Evolutionary conservation across 1,140 invertebrate species (phyloP).

Genomic region (Chironomus striatipennis): DNA sequence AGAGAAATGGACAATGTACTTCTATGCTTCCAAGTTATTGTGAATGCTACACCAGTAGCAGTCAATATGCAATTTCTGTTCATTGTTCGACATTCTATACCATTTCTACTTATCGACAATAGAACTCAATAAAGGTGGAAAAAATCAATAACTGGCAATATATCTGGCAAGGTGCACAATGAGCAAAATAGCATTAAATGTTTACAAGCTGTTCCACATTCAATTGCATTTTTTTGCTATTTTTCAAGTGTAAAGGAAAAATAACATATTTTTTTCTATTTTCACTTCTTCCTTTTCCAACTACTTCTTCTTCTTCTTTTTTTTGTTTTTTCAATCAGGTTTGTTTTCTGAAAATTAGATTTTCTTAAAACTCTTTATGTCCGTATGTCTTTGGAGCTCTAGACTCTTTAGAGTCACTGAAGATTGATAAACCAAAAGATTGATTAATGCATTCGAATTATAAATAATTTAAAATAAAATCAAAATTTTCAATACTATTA

Average conservation of each 20-base stretch:
- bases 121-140: background rate
- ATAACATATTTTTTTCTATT: constrained; percentile 6
- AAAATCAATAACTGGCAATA: background rate
- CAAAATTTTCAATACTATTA: too few relatives aligned
- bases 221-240: background rate
- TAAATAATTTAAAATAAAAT: too few relatives aligned
- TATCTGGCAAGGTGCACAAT: constrained; percentile 11
- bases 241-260: background rate
- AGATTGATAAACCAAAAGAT: too few relatives aligned
- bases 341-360: too few relatives aligned
- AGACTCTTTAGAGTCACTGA: too few relatives aligned
- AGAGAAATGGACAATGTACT: background rate
- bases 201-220: constrained; percentile 12
- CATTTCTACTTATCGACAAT: background rate
- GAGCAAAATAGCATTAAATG: constrained; percentile 5
- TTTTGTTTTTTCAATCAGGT: background rate
- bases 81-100: background rate
- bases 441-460: too few relatives aligned
- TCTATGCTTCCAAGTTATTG: background rate
- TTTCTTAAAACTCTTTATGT: too few relatives aligned
- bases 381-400: too few relatives aligned
- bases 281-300: background rate
- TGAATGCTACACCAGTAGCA: background rate
- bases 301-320: background rate
- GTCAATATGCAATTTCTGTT: background rate